A percentile compares a stretch with the other conserved stretches of the same genome.
Evolutionary conservation across 2,888 invertebrate species (phyloP).

Genomic region (Drosophila nigricruria): DNA sequence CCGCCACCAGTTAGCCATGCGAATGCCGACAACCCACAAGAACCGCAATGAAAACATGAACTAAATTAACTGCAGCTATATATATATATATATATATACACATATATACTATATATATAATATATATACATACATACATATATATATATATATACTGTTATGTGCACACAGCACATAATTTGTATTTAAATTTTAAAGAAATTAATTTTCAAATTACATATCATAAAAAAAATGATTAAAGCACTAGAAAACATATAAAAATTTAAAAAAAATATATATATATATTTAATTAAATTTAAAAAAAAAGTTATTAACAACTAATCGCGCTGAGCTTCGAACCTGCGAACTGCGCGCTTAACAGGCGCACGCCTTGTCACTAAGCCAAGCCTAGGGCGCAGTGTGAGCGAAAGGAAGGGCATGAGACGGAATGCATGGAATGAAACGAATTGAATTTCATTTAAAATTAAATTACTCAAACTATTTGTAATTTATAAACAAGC

Average conservation of each 20-base stretch:
- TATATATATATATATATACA: neutral
- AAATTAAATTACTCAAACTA: neutral
- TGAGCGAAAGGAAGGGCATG: too few species aligned
- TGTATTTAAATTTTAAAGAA: neutral
- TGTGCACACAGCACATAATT: neutral
- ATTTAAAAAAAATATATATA: neutral
- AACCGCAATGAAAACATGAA: slow-evolving; percentile 21
- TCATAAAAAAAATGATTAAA: neutral
- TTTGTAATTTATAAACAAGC: neutral
- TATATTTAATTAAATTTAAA: neutral
- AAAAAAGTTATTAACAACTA: neutral
- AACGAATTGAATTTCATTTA: neutral
- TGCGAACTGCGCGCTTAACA: neutral
- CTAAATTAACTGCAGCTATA: slow-evolving; percentile 11
- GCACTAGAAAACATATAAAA: neutral
- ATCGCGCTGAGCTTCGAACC: neutral
- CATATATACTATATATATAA: neutral
- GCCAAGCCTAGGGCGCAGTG: neutral
- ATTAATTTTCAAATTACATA: neutral
- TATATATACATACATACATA: neutral
- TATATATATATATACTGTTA: neutral
- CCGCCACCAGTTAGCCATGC: slow-evolving; percentile 45
- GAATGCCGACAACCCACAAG: slow-evolving; percentile 44
- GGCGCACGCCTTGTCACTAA: neutral
- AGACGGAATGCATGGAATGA: neutral